phyloP scores from a whole-genome alignment of 64 coral and sea anemone genomes.

The Pocillopora damicornis region DNA sequence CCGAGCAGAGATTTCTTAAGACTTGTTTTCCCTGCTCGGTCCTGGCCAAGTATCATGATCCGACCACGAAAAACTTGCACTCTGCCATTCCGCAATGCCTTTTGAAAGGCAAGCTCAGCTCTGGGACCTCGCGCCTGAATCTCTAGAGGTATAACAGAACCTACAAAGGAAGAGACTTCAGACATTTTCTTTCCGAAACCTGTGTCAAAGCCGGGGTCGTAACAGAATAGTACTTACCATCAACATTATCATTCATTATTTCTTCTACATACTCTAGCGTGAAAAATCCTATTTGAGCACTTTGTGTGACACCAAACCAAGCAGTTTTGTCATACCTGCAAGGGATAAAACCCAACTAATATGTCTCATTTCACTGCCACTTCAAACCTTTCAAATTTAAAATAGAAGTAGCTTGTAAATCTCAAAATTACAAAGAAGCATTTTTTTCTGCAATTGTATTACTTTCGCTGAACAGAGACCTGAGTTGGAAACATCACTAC shows the following conservation, averaged over 20 bases:
- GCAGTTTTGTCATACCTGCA: conserved; percentile 7
- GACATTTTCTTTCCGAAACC: no score
- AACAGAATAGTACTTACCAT: not conserved
- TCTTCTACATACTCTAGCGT: not conserved
- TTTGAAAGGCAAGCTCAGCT: conserved; percentile 37
- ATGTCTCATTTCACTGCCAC: no score
- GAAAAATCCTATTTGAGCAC: conserved; percentile 10
- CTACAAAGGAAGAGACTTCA: not conserved
- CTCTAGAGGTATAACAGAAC: not conserved
- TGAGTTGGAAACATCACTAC: no score
- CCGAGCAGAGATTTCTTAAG: conserved; percentile 64
- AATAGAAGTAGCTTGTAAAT: no score
- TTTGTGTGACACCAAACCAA: conserved; percentile 9
- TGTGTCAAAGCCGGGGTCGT: no score
- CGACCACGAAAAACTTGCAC: conserved; percentile 47
- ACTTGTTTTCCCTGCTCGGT: conserved; percentile 57
- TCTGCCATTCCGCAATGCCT: conserved; percentile 28
- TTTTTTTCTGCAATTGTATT: no score
- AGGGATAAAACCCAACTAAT: no score
- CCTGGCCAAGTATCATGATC: conserved; percentile 60
- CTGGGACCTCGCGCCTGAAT: conserved; percentile 23
- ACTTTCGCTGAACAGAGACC: no score
- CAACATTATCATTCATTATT: not conserved
- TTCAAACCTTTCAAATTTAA: no score
- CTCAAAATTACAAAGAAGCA: no score